These are phyloP conservation scores for Helogale parvula DNA, from an alignment of 2,113 vertebrate genomes.

Conservation along the genomic window DNA sequence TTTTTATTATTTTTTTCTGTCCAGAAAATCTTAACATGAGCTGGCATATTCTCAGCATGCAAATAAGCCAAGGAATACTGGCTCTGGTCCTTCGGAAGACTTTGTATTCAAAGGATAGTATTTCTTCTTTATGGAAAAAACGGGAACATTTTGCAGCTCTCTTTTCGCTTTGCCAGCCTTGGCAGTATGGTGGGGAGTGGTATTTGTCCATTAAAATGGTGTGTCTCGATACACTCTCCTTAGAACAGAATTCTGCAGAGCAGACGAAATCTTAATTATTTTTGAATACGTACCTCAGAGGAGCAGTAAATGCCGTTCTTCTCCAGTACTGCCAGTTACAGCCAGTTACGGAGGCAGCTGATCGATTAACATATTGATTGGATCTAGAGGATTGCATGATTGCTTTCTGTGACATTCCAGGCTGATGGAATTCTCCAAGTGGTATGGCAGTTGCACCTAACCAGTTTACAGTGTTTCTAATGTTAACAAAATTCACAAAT, in stretches of 20 bases:
- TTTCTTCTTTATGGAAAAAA: conserved; percentile 32
- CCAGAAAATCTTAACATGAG: conserved; percentile 29
- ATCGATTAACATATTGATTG: conserved; percentile 56
- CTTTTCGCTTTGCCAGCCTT: background rate
- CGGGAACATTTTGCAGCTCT: background rate
- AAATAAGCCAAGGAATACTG: conserved; percentile 24
- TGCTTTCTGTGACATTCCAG: background rate
- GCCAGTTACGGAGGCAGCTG: background rate
- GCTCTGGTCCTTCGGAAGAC: conserved; percentile 17
- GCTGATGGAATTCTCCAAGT: background rate
- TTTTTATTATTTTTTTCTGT: conserved; percentile 10
- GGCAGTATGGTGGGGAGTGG: background rate
- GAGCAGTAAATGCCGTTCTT: conserved; percentile 8
- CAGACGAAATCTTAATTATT: background rate
- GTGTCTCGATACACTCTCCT: background rate
- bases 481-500: background rate
- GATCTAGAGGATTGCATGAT: background rate
- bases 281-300: conserved; percentile 9
- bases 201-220: background rate
- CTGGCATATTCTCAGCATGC: conserved; percentile 14
- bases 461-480: background rate
- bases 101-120: background rate
- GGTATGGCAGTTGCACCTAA: background rate
- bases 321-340: background rate
- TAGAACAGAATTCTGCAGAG: conserved; percentile 27